Conservation (phyloP, 2,888 invertebrate genomes). For the Noctua fimbriata region DNA sequence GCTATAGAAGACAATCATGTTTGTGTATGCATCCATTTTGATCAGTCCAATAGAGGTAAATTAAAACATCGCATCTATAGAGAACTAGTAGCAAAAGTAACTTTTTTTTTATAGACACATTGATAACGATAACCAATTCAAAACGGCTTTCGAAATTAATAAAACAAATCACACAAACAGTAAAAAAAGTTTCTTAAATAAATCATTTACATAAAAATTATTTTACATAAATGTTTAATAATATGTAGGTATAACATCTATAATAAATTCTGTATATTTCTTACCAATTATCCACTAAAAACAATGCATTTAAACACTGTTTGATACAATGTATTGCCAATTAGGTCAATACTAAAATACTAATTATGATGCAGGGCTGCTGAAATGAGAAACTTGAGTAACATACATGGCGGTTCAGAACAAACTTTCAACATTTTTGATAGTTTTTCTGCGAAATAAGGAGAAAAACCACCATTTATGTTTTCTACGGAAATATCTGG, state of each 20-base stretch:
- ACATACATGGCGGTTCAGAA: conserved; percentile 79
- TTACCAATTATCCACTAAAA: conserved; percentile 83
- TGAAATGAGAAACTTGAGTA: conserved; percentile 79
- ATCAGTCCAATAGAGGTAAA: conserved; percentile 21
- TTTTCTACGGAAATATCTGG: conserved; percentile 77
- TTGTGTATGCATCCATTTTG: conserved; percentile 37
- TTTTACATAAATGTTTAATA: conserved; percentile 57
- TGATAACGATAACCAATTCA: conserved; percentile 12
- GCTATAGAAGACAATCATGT: conserved; percentile 34
- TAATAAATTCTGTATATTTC: conserved; percentile 79
- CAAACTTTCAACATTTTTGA: conserved; percentile 42
- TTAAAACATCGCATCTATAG: conserved; percentile 37
- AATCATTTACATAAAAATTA: conserved; percentile 49
- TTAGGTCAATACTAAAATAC: conserved; percentile 74
- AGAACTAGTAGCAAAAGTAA: conserved; percentile 25
- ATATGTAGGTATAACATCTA: conserved; percentile 71
- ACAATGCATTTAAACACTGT: conserved; percentile 76
- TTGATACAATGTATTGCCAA: conserved; percentile 75
- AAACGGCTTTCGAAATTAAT: conserved; percentile 29
- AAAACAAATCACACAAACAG: conserved; percentile 48
- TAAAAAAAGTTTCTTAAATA: conserved; percentile 52
- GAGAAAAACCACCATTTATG: conserved; percentile 80
- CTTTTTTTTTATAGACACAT: conserved; percentile 34
- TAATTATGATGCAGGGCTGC: conserved; percentile 74
- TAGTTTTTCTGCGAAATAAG: conserved; percentile 44